Evolutionary conservation across 2,113 vertebrate species (phyloP).

Genomic region (Esox niger): DNA sequence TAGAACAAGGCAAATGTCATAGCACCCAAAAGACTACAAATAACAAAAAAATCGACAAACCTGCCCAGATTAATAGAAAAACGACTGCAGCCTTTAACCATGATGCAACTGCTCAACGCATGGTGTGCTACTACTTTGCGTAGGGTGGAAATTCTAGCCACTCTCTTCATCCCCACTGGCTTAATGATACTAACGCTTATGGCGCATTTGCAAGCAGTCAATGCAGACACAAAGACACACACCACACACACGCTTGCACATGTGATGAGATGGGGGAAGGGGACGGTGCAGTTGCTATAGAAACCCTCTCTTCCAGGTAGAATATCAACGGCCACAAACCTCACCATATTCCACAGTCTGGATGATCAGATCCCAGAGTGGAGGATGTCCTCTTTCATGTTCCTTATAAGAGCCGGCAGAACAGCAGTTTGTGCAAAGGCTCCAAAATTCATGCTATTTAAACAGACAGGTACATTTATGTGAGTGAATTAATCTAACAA

Average conservation of each 20-base stretch:
- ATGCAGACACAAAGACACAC: constrained; percentile 47
- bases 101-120: no score
- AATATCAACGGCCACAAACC: constrained; percentile 45
- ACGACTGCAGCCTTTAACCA: no score
- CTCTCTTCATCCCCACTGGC: constrained; percentile 34
- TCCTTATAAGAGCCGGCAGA: constrained; percentile 14
- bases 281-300: constrained; percentile 68
- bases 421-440: constrained; percentile 22
- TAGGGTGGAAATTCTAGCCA: constrained; percentile 6
- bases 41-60: no score
- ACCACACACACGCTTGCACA: constrained; percentile 27
- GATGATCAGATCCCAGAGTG: constrained; percentile 29
- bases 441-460: constrained; percentile 15
- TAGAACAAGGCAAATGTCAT: no score
- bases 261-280: constrained; percentile 35
- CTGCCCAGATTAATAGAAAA: no score
- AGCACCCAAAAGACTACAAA: no score
- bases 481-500: not conserved
- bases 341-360: constrained; percentile 35
- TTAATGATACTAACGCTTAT: constrained; percentile 55
- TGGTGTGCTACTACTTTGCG: no score
- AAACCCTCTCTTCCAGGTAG: constrained; percentile 70
- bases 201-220: constrained; percentile 44
- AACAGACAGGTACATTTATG: constrained; percentile 6
- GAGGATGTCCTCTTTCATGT: constrained; percentile 43